These are phyloP conservation scores for Carettochelys insculpta DNA, from an alignment of 2,113 vertebrate genomes.

Conservation along the genomic window DNA sequence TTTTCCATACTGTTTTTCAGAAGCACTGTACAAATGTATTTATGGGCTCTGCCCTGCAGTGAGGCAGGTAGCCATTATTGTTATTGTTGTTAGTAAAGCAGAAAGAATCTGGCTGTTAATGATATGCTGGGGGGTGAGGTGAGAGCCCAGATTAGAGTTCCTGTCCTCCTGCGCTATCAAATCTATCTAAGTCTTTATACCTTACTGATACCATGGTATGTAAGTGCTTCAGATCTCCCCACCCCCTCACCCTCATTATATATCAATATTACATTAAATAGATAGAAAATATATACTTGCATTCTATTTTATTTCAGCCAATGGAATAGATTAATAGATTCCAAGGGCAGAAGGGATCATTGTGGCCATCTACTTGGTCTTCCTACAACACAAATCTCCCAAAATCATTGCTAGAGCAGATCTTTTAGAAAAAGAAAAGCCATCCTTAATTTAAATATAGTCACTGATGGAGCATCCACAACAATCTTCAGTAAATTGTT, in stretches of 20 bases:
- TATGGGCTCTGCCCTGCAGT: not conserved
- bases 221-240: not conserved
- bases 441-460: too few species aligned
- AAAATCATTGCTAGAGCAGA: too few species aligned
- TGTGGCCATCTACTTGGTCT: too few species aligned
- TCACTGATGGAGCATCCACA: too few species aligned
- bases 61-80: not conserved
- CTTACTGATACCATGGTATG: not conserved
- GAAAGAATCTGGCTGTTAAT: not conserved
- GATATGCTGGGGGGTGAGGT: not conserved
- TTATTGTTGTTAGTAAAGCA: not conserved
- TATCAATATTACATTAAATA: not conserved
- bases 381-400: too few species aligned
- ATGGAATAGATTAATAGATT: not conserved
- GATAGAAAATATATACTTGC: not conserved
- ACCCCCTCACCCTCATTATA: not conserved
- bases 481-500: too few species aligned
- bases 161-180: not conserved
- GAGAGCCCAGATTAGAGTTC: accelerated
- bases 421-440: too few species aligned
- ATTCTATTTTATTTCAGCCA: not conserved
- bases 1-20: not conserved
- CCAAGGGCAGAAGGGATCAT: too few species aligned
- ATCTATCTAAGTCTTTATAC: not conserved
- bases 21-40: not conserved